These are phyloP conservation scores for Thamnophis sirtalis DNA, from an alignment of 2,113 vertebrate species.

Conservation along the genomic window DNA sequence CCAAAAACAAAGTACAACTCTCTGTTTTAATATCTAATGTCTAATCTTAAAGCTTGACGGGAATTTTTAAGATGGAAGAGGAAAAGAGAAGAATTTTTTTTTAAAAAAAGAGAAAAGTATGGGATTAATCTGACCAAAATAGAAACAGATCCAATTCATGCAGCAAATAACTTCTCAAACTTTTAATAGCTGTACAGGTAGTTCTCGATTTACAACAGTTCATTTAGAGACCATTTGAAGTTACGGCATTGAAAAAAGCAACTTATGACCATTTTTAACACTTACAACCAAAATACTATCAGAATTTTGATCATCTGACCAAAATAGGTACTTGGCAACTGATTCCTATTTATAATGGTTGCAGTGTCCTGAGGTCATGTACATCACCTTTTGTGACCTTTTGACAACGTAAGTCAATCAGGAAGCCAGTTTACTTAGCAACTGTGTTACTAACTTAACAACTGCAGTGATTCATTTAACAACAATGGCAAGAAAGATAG, in stretches of 20 bases:
- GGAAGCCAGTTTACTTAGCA: not conserved
- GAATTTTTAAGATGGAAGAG: not conserved
- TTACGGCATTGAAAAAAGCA: not conserved
- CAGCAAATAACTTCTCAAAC: not conserved
- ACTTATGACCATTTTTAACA: not conserved
- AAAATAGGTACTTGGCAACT: too few species aligned
- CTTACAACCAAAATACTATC: not conserved
- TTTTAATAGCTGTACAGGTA: not conserved
- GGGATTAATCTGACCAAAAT: not conserved
- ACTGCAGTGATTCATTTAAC: not conserved
- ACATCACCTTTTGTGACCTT: not conserved
- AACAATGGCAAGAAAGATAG: not conserved
- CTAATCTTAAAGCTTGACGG: conserved; percentile 1
- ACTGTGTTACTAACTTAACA: not conserved
- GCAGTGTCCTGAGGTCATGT: not conserved
- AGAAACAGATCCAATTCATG: not conserved
- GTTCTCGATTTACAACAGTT: not conserved
- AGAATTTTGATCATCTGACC: too few species aligned
- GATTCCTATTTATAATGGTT: too few species aligned
- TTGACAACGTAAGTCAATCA: not conserved
- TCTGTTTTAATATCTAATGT: conserved; percentile 10
- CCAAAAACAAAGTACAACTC: accelerated
- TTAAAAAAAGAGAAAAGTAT: not conserved
- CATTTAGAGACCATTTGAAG: not conserved
- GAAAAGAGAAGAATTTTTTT: not conserved